These are phyloP conservation scores for Calliopum simillimum DNA, from an alignment of 2,888 invertebrate genomes.

Conservation along the genomic window DNA sequence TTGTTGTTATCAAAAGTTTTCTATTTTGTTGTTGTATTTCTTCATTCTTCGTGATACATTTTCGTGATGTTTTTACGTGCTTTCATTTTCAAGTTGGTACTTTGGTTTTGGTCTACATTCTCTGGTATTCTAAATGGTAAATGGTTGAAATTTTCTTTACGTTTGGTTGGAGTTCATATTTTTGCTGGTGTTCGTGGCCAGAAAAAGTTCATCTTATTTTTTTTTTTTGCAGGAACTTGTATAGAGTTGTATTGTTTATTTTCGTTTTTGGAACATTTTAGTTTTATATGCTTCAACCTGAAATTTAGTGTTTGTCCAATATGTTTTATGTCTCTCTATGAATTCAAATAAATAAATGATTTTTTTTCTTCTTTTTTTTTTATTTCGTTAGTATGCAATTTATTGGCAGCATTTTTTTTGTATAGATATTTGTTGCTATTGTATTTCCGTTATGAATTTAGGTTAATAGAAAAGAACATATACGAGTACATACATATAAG, in stretches of 20 bases:
- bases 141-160: no score
- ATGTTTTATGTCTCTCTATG: background rate
- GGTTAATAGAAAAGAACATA: constrained; percentile 3
- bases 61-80: no score
- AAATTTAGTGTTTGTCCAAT: constrained; percentile 7
- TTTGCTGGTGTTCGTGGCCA: constrained; percentile 43
- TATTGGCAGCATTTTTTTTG: background rate
- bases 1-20: no score
- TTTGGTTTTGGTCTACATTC: no score
- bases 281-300: constrained; percentile 9
- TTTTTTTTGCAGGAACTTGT: constrained; percentile 25
- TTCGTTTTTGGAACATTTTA: constrained; percentile 5
- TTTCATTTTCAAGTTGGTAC: no score
- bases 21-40: no score
- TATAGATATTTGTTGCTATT: background rate
- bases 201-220: constrained; percentile 35
- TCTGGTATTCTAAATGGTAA: no score
- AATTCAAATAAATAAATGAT: background rate
- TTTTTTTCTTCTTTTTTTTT: background rate
- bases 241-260: constrained; percentile 26
- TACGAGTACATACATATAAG: no score
- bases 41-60: no score
- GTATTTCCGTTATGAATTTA: constrained; percentile 10
- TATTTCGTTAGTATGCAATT: background rate
- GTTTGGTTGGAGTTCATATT: background rate